A percentile compares a stretch with the other conserved stretches of the same genome.
Evolutionary conservation across 2,113 vertebrate species (phyloP).

Genomic region (Erinaceus europaeus): DNA sequence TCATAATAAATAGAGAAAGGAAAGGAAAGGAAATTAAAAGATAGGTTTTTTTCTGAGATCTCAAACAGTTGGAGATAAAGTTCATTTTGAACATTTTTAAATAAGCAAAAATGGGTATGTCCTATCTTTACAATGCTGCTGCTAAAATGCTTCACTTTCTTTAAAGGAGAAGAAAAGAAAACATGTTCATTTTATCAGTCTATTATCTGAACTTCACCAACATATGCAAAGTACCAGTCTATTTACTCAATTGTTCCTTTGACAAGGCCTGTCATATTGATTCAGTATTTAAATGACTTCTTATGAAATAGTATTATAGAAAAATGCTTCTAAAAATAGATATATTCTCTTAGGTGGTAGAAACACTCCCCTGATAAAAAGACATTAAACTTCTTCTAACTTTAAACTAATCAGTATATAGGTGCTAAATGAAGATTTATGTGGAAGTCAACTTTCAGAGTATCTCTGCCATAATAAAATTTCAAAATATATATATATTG

Average conservation of each 20-base stretch:
- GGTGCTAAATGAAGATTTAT: slow-evolving; percentile 4
- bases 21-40: slow-evolving; percentile 32
- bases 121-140: background rate
- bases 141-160: slow-evolving; percentile 42
- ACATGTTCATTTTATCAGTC: slow-evolving; percentile 33
- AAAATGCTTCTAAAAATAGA: slow-evolving; percentile 43
- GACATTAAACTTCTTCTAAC: background rate
- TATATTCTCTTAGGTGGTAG: background rate
- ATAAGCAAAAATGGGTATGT: background rate
- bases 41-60: slow-evolving; percentile 22
- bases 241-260: slow-evolving; percentile 40
- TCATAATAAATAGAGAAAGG: slow-evolving; percentile 32
- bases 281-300: slow-evolving; percentile 50
- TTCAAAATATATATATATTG: slow-evolving; percentile 19
- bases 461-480: slow-evolving; percentile 20
- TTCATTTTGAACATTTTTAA: slow-evolving; percentile 18
- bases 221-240: slow-evolving; percentile 26
- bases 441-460: background rate
- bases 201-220: background rate
- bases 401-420: slow-evolving; percentile 13
- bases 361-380: slow-evolving; percentile 25
- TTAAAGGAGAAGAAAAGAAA: background rate
- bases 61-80: slow-evolving; percentile 13
- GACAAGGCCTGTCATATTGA: slow-evolving; percentile 25
- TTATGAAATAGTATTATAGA: slow-evolving; percentile 41